Conservation (phyloP, 2,888 invertebrate species). For the Harmothoe impar region DNA sequence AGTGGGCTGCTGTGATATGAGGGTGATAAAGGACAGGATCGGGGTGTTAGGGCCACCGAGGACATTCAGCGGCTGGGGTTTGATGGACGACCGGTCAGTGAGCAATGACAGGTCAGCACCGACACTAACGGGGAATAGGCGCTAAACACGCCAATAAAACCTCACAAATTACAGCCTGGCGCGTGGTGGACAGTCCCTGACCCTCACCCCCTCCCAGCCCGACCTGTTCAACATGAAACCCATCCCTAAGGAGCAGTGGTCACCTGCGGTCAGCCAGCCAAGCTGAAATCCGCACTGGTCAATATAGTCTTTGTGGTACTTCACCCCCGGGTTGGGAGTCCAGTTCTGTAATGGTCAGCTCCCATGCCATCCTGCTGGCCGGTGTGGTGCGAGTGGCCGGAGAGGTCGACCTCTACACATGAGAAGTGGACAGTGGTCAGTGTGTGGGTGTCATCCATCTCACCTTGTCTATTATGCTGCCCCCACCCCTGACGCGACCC, state of each 20-base stretch:
- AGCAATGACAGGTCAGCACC: not conserved
- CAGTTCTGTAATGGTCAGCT: not conserved
- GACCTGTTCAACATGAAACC: not conserved
- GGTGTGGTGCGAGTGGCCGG: not conserved
- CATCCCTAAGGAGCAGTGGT: too few relatives aligned
- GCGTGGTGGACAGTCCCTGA: not conserved
- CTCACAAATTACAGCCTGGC: not conserved
- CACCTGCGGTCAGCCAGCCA: too few relatives aligned
- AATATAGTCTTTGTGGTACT: too few relatives aligned
- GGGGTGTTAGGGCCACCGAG: too few relatives aligned
- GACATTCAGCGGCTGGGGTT: not conserved
- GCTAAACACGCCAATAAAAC: conserved; percentile 1
- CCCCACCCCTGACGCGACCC: too few relatives aligned
- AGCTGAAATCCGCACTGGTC: too few relatives aligned
- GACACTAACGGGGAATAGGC: conserved; percentile 20
- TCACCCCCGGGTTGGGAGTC: too few relatives aligned
- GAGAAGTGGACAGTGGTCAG: not conserved
- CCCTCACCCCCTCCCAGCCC: not conserved
- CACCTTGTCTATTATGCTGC: too few relatives aligned
- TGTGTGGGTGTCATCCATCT: not conserved
- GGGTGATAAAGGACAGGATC: not conserved
- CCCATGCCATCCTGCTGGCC: not conserved
- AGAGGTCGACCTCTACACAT: too few relatives aligned
- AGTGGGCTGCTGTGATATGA: too few relatives aligned
- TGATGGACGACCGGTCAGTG: not conserved